Evolutionary conservation across 2,888 invertebrate genomes (phyloP), one percentile per base, ranked within the genome.

Genomic region (Archips xylosteana): DNA sequence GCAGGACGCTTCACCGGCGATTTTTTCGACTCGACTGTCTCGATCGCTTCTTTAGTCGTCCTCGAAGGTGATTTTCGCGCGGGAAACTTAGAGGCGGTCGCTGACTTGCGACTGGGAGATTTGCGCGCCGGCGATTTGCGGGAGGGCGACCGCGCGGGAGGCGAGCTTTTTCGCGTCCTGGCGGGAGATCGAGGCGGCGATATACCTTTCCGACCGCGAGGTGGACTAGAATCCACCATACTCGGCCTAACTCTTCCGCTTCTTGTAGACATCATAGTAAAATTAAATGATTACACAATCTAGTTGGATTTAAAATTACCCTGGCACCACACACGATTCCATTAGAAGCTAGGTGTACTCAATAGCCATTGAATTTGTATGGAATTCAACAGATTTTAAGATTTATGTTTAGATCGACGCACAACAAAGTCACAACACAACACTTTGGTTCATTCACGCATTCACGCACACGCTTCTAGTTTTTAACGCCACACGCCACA

Each of bases 41-140:
- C 85, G 3, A 82, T 80, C 15, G 78, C 79, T 72, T 89, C 89
- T 76, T 89, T 89, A 51, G 84, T 85, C 63, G 87, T 81, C 79
- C 92, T 85, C 1, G 93, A 90, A 1, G 94, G 94, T 0, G 93
- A 94, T 77, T 94, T 95, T 66, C 94, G 88, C 34, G 92, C 89
- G 51, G 92, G 91, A 82, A 86, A 91, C 76, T 90, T 89, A 0
- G 89, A 86, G 2, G 83, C 15, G 54, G 54, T 54, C 2, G 83
- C 89, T 32, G 93, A 84, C 80, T 94, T 94, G 74, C 93, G 88
- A 75, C 90, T 89, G 3, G 95, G 95, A 10, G 95, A 95, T 75
- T 95, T 95, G 63, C 94, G 88, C 12, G 93, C 86, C 15, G 95
- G 95, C 36, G 95, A 95, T 79, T 95, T 95, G 5, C 94, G 91